Conservation (phyloP, 2,113 vertebrate species). For the Thunnus maccoyii region DNA sequence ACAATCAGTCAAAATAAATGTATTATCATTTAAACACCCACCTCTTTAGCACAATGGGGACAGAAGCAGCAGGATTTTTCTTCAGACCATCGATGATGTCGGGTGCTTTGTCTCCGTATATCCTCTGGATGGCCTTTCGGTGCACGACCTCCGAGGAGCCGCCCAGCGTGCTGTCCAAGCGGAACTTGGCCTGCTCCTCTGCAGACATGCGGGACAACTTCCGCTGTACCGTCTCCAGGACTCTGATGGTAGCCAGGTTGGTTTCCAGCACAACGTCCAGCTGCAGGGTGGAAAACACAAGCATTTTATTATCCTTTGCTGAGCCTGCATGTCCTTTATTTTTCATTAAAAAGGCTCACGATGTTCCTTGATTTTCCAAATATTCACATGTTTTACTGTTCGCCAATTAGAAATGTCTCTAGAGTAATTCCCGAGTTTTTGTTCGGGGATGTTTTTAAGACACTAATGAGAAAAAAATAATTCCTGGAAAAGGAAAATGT, state of each 20-base stretch:
- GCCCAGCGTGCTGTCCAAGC: slow-evolving; percentile 95
- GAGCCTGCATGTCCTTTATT: neutral
- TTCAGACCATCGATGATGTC: slow-evolving; percentile 97
- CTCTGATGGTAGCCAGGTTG: slow-evolving; percentile 95
- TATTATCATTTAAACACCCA: slow-evolving; percentile 46
- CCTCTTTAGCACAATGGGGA: slow-evolving; percentile 98
- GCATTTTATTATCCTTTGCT: neutral
- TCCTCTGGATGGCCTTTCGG: slow-evolving; percentile 98
- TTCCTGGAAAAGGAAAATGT: neutral
- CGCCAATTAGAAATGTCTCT: neutral
- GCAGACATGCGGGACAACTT: slow-evolving; percentile 97
- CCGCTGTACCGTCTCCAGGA: slow-evolving; percentile 95
- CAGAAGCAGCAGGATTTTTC: slow-evolving; percentile 94
- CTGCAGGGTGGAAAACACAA: slow-evolving; percentile 72
- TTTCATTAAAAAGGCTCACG: neutral
- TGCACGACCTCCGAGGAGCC: slow-evolving; percentile 97
- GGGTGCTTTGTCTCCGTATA: slow-evolving; percentile 97
- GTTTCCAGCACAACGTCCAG: slow-evolving; percentile 98
- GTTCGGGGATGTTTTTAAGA: neutral
- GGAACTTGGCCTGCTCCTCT: slow-evolving; percentile 96
- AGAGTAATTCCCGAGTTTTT: neutral
- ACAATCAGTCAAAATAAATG: neutral
- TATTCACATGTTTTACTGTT: neutral
- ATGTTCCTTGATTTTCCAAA: neutral
- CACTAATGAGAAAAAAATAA: neutral